phyloP scores from a whole-genome alignment of 2,888 invertebrate genomes.

The Tribolium freemani region DNA sequence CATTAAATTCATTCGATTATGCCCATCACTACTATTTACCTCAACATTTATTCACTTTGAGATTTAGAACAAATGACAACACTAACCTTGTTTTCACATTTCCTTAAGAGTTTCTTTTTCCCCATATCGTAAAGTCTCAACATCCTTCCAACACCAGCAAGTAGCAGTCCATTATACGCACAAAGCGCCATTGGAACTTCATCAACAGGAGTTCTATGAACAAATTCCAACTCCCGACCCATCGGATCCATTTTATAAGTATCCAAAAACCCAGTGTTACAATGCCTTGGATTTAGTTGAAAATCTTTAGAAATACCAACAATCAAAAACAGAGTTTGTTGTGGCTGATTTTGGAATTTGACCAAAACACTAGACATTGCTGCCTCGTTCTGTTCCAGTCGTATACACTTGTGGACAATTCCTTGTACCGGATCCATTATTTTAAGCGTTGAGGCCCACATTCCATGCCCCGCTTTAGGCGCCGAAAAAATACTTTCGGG shows the following conservation, averaged over 20 bases:
- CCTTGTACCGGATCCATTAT: conserved; percentile 90
- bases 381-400: conserved; percentile 96
- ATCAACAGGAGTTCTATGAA: conserved; percentile 95
- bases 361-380: conserved; percentile 87
- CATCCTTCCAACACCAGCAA: conserved; percentile 94
- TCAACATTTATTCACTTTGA: too few relatives aligned
- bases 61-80: not conserved
- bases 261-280: conserved; percentile 87
- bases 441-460: conserved; percentile 95
- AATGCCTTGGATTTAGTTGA: conserved; percentile 88
- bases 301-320: conserved; percentile 94
- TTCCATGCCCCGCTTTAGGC: conserved; percentile 94
- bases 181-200: conserved; percentile 86
- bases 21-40: too few relatives aligned
- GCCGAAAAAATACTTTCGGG: conserved; percentile 96
- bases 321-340: conserved; percentile 73
- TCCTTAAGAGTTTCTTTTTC: conserved; percentile 94
- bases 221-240: conserved; percentile 88
- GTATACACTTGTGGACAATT: conserved; percentile 81
- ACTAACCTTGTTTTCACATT: conserved; percentile 93
- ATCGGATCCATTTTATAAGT: conserved; percentile 85
- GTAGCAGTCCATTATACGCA: conserved; percentile 89
- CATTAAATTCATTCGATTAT: too few relatives aligned
- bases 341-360: conserved; percentile 66
- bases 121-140: conserved; percentile 96